Evolutionary conservation across 2,113 vertebrate species (phyloP), one percentile per base, ranked within the genome.

Genomic region (Sinocyclocheilus maitianheensis): DNA sequence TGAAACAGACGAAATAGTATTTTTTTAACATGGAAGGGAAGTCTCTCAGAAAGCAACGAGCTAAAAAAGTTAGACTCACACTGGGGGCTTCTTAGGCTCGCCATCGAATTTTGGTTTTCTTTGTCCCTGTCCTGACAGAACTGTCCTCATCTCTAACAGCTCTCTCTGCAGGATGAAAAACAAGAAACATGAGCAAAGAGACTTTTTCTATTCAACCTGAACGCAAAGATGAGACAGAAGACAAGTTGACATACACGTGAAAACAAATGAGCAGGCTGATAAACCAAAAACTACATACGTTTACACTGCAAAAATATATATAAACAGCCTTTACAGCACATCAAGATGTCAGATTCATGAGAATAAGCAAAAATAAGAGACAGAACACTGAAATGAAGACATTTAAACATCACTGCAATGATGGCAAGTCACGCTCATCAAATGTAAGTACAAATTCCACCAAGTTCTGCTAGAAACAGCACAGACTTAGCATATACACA

Each of bases 61-160:
- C 26, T 74, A 79, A 48, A 20, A 30, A 74, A 11, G 3, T 3
- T 1, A n/a, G 10, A 91, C 92, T 91, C 85, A 93, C 92, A 92
- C 94, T 3, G 95, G 95, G 22, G 95, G 95, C 76, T 96, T 96
- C 91, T 96, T 96, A 0, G 95, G 95, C 85, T 96, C 95, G 12
- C 95, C 95, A 0, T 95, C 94, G 84, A 96, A 96, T 89, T 96
- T 95, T 8, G 92, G 94, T 69, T 96, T 96, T 91, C 92, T 93
- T 60, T 94, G 93, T n/a, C 76, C 74, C 14, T 88, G 91, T 13
- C 84, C 90, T 0, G 90, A 37, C 0, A 82, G 79, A 0, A 90
- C 90, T 0, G 92, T 81, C 83, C 94, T 92, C 89, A 91, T 94
- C 87, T 96, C 95, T 85, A 94, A 34, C 91, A 96, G 91, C 90